A percentile compares a stretch with the other conserved stretches of the same genome.
Evolutionary conservation across 2,888 invertebrate genomes (phyloP).

Genomic region (Diarsia dahlii): DNA sequence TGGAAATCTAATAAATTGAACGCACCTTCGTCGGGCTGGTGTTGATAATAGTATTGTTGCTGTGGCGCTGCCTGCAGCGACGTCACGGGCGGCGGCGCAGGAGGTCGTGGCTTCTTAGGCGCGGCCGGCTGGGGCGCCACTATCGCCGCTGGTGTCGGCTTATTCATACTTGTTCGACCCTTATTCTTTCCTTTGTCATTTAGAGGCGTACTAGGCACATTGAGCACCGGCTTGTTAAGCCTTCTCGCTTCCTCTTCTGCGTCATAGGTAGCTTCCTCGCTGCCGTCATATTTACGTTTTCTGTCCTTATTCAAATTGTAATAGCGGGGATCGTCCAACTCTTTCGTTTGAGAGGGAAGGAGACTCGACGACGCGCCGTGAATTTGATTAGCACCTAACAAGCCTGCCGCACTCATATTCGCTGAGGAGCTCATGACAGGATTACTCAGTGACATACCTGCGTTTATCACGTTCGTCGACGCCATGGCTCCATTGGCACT

Average conservation of each 20-base stretch:
- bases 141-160: constrained; percentile 83
- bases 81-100: constrained; percentile 85
- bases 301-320: constrained; percentile 94
- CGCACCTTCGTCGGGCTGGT: constrained; percentile 91
- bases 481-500: constrained; percentile 87
- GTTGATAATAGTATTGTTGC: constrained; percentile 91
- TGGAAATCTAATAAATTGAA: constrained; percentile 91
- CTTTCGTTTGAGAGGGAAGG: constrained; percentile 83
- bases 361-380: constrained; percentile 82
- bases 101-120: constrained; percentile 87
- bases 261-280: constrained; percentile 92
- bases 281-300: constrained; percentile 93
- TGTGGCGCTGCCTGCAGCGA: constrained; percentile 86
- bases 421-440: constrained; percentile 83
- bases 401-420: constrained; percentile 84
- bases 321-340: constrained; percentile 93
- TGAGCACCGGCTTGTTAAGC: constrained; percentile 88
- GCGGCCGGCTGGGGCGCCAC: constrained; percentile 87
- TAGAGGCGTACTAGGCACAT: constrained; percentile 88
- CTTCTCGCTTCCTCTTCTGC: constrained; percentile 90
- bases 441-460: constrained; percentile 83
- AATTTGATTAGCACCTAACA: constrained; percentile 86
- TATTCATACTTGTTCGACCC: constrained; percentile 79
- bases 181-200: constrained; percentile 87
- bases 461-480: constrained; percentile 78